A percentile compares a stretch with the other conserved stretches of the same genome.
Conservation (phyloP, 2,888 invertebrate genomes). For the Heliothis peltigera region DNA sequence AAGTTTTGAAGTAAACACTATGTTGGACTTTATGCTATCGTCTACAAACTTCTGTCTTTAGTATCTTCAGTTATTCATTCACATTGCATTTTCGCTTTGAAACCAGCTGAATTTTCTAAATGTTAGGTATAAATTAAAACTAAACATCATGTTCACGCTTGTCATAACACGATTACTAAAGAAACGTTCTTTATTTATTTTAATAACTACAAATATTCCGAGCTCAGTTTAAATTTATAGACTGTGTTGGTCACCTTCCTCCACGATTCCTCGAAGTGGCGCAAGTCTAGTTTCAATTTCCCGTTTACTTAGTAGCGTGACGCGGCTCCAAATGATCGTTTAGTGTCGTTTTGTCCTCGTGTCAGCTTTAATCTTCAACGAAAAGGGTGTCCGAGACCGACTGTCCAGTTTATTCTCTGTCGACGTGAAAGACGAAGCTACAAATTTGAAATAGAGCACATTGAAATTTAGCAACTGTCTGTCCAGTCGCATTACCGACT, state of each 20-base stretch:
- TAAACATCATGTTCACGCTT: conserved; percentile 28
- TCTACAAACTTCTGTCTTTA: conserved; percentile 13
- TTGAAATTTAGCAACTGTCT: conserved; percentile 90
- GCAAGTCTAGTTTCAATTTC: conserved; percentile 46
- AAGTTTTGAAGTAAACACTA: conserved; percentile 30
- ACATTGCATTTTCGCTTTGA: conserved; percentile 1
- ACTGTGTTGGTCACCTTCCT: conserved; percentile 18
- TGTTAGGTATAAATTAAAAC: conserved; percentile 38
- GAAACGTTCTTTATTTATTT: conserved; percentile 34
- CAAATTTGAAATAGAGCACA: conserved; percentile 85
- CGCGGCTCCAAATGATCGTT: conserved; percentile 45
- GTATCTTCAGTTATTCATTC: not conserved
- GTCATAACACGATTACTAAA: conserved; percentile 46
- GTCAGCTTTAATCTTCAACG: conserved; percentile 60
- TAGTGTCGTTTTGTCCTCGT: conserved; percentile 44
- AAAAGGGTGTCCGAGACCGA: conserved; percentile 63
- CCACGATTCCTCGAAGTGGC: conserved; percentile 26
- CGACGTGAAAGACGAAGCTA: conserved; percentile 78
- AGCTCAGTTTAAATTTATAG: conserved; percentile 25
- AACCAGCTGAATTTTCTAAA: conserved; percentile 17
- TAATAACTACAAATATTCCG: conserved; percentile 27
- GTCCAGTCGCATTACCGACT: conserved; percentile 83
- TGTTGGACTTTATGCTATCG: conserved; percentile 20
- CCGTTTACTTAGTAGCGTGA: conserved; percentile 42
- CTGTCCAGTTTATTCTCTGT: conserved; percentile 73